Evolutionary conservation across 1,140 invertebrate genomes (phyloP), one percentile per base, ranked within the genome.

Genomic region (Pachypeltis micranthus): DNA sequence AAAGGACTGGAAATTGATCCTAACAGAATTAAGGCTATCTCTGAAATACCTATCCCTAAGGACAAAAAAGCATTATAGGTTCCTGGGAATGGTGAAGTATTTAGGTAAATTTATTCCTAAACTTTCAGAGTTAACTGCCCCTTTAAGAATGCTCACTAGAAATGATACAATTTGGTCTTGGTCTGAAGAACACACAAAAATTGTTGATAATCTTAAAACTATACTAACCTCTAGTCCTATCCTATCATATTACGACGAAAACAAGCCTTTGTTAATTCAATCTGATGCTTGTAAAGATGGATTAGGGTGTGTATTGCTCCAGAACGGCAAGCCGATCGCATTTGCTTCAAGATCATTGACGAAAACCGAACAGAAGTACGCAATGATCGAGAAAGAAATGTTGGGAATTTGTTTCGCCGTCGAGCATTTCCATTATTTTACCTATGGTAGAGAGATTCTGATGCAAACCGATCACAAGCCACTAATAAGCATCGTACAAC

Each of bases 1-100:
- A 59, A 71, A 21, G 74, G 74, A 12, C 67, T 78, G 2, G 69
- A 67, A 63, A 65, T 72, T 7, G 72, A 76, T 61, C 67, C 67
- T 4, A 66, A 70, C 7, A 75, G 75, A 62, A 63, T 76, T 1
- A 63, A 67, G 4, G 74, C 73, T 25, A 74, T 78, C 7, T 44
- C 67, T 56, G 67, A 75, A 26, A 61, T 75, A 12, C 62, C 70
- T 34, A 62, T 39, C 19, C 73, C 73, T 24, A 69, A 34, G 25
- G 73, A 70, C 68, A 67, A 70, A 44, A 68, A 70, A 65, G n/a
- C n/a, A n/a, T n/a, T n/a, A n/a, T n/a, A n/a, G n/a, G n/a, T n/a
- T n/a, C n/a, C n/a, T n/a, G n/a, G n/a, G n/a, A n/a, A n/a, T n/a
- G n/a, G n/a, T n/a, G n/a, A n/a, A n/a, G n/a, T n/a, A n/a, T n/a